These are phyloP conservation scores for Phymorhynchus buccinoides DNA, from an alignment of 1,140 invertebrate species.

Conservation along the genomic window DNA sequence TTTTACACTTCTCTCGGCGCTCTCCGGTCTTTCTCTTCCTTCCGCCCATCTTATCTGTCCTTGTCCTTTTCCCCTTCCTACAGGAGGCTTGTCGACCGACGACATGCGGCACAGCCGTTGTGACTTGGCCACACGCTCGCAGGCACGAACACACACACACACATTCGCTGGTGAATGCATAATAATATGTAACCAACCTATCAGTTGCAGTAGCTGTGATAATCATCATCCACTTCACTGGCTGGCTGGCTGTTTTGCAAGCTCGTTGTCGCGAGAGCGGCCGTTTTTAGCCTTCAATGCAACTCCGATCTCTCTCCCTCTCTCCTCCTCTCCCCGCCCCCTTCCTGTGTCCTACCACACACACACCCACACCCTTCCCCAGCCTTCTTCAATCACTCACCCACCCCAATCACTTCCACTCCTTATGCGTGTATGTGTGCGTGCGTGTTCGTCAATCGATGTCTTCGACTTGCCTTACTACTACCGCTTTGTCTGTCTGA, in stretches of 20 bases:
- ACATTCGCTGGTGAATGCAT: no score
- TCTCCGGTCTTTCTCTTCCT: constrained; percentile 26
- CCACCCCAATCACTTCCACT: not conserved
- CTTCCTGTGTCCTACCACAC: no score
- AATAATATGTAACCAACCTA: no score
- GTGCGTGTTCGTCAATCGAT: constrained; percentile 1
- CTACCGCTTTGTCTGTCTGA: constrained; percentile 3
- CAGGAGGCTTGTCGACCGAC: not conserved
- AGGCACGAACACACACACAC: not conserved
- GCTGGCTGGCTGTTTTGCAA: constrained; percentile 5
- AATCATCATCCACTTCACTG: no score
- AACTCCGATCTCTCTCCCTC: not conserved
- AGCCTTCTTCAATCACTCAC: not conserved
- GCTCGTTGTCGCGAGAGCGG: not conserved
- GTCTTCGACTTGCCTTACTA: no score
- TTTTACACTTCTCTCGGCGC: not conserved
- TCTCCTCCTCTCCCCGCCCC: not conserved
- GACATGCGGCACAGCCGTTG: not conserved
- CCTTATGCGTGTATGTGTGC: not conserved
- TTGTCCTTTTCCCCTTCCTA: not conserved
- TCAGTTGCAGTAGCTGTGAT: no score
- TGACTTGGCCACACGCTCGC: not conserved
- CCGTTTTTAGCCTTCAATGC: not conserved
- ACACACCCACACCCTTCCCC: no score
- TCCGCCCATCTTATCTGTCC: no score